Conservation (phyloP, 37 sponge, comb jelly and placozoan genomes). For the Tethya wilhelma region DNA sequence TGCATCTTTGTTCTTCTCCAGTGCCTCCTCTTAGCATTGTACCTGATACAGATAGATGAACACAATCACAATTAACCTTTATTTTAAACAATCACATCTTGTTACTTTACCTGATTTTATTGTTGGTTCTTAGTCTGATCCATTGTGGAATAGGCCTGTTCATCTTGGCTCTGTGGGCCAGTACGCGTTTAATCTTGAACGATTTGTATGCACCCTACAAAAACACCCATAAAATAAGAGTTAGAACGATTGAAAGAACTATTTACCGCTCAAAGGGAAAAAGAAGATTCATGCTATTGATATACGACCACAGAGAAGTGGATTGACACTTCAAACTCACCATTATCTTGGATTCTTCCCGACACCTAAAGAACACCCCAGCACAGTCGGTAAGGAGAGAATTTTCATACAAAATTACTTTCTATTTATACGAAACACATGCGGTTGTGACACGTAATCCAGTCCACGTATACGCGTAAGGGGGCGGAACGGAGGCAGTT, state of each 20-base stretch:
- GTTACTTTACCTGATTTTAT: slow-evolving; percentile 68
- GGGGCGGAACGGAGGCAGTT: no score
- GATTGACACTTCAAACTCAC: neutral
- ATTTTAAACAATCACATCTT: no score
- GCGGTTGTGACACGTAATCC: no score
- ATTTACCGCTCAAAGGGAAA: neutral
- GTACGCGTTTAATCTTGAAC: slow-evolving; percentile 83
- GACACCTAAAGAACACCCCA: neutral
- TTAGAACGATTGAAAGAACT: neutral
- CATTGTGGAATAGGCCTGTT: slow-evolving; percentile 99
- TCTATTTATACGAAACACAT: no score
- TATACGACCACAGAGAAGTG: neutral
- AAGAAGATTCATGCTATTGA: no score
- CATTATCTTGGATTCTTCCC: neutral
- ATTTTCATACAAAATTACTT: no score
- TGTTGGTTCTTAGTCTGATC: slow-evolving; percentile 92
- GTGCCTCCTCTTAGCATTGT: slow-evolving; percentile 40
- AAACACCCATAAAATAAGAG: neutral
- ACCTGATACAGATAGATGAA: slow-evolving; percentile 22
- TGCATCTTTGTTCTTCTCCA: slow-evolving; percentile 71
- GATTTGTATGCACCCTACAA: slow-evolving; percentile 90
- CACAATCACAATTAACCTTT: no score
- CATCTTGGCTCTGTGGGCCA: slow-evolving; percentile 86
- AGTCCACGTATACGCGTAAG: no score
- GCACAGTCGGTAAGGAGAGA: no score